Percentiles rank a stretch among this genome's conserved stretches.
Conservation (phyloP, 2,888 invertebrate genomes). For the Neoitamus cyanurus region DNA sequence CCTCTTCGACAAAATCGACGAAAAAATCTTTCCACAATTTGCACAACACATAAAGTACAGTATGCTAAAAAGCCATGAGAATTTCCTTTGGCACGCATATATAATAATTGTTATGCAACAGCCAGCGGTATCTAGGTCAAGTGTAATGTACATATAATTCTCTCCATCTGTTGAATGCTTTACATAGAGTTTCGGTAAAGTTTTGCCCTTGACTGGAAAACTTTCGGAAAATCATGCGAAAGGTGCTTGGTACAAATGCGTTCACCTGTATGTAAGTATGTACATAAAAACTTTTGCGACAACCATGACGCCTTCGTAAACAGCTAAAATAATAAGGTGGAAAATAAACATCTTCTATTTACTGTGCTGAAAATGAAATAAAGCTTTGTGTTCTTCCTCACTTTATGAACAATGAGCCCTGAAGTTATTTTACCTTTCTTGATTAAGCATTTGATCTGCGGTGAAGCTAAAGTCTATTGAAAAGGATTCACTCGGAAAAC, state of each 20-base stretch:
- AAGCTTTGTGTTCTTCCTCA: no score
- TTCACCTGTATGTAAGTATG: neutral
- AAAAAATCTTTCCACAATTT: neutral
- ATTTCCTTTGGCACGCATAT: neutral
- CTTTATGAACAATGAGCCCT: no score
- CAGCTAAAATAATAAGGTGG: neutral
- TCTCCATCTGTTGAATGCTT: neutral
- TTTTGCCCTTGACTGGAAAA: neutral
- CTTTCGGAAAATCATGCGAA: neutral
- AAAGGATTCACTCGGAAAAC: no score
- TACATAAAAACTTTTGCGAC: neutral
- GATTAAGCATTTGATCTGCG: no score
- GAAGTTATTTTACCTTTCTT: no score
- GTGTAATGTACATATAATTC: neutral
- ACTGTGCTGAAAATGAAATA: no score
- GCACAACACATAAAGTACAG: neutral
- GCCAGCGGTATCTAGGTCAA: neutral
- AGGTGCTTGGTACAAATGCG: neutral
- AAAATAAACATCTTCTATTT: no score
- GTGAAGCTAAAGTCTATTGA: no score
- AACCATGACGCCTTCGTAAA: neutral
- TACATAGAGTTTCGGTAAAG: neutral
- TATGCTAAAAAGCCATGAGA: neutral
- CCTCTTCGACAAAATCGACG: neutral
- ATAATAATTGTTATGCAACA: neutral